These are phyloP conservation scores for Parazoanthus darwini DNA, from an alignment of 92 coral and sea anemone species.

Conservation along the genomic window DNA sequence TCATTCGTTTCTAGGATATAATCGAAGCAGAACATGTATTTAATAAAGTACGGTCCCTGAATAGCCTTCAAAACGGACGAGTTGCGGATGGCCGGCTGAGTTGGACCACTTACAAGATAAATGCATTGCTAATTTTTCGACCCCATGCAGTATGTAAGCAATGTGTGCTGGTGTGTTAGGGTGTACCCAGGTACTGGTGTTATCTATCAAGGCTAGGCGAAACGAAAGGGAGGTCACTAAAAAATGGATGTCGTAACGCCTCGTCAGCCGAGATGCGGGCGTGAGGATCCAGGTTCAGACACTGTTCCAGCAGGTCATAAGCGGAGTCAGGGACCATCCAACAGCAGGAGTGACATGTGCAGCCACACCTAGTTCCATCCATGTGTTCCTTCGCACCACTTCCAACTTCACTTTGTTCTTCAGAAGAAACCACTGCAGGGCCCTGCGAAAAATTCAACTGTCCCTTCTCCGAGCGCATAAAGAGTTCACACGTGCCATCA, in stretches of 20 bases:
- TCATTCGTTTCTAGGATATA: no score
- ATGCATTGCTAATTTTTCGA: no score
- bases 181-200: not conserved
- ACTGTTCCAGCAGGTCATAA: constrained; percentile 76
- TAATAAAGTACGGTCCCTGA: no score
- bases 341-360: constrained; percentile 70
- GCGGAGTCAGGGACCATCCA: constrained; percentile 79
- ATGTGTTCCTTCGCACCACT: constrained; percentile 55
- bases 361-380: constrained; percentile 80
- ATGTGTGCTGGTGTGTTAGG: not conserved
- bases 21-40: no score
- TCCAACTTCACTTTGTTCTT: not conserved
- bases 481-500: not conserved
- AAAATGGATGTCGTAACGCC: constrained; percentile 86
- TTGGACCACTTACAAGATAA: not conserved
- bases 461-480: not conserved
- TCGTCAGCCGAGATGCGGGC: constrained; percentile 87
- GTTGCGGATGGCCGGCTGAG: not conserved
- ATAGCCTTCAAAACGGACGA: no score
- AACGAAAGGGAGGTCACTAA: constrained; percentile 17
- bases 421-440: not conserved
- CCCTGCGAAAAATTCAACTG: not conserved
- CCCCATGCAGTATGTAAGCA: not conserved
- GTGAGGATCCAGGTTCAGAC: constrained; percentile 87
- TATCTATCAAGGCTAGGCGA: constrained; percentile 23